A percentile compares a stretch with the other conserved stretches of the same genome.
Conservation (phyloP, 1,140 invertebrate genomes). For the Acromyrmex echinatior region DNA sequence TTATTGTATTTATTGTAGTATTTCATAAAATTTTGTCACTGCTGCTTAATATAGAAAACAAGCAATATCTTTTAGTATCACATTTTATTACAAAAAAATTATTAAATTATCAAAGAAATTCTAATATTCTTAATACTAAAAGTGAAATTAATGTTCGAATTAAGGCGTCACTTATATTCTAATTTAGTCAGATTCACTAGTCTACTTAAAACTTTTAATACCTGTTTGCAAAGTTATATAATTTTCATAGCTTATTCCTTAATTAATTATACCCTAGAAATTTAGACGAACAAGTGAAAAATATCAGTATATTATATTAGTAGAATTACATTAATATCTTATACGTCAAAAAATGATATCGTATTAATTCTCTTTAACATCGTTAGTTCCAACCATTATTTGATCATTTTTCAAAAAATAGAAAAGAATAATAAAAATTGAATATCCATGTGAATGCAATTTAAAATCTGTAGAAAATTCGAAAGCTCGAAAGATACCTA, state of each 20-base stretch:
- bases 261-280: neutral
- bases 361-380: neutral
- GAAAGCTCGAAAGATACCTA: neutral
- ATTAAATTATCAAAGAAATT: neutral
- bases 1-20: constrained; percentile 38
- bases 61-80: neutral
- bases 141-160: constrained; percentile 14
- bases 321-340: neutral
- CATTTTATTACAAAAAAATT: neutral
- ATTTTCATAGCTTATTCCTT: neutral
- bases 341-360: neutral
- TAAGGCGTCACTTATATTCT: constrained; percentile 7
- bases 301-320: neutral
- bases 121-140: neutral
- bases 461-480: neutral
- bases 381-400: neutral
- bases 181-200: constrained; percentile 17
- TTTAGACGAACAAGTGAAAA: neutral
- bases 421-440: neutral
- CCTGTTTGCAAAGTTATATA: constrained; percentile 20
- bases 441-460: neutral
- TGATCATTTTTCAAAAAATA: neutral
- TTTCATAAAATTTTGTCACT: neutral
- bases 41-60: neutral
- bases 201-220: constrained; percentile 15